Conservation (phyloP, 2,113 vertebrate genomes). For the Syrmaticus mikado region DNA sequence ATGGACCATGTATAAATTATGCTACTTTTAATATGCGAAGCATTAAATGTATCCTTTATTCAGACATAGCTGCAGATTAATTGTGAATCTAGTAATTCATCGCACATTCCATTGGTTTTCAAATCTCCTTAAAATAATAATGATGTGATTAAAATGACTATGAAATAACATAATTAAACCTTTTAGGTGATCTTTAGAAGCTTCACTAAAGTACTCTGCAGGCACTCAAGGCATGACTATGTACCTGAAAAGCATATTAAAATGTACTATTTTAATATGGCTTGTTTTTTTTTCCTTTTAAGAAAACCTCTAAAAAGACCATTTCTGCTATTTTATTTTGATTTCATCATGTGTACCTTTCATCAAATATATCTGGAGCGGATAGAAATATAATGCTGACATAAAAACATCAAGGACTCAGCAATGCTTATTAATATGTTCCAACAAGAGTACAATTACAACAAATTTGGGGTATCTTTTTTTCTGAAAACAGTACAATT, state of each 20-base stretch:
- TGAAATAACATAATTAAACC: constrained; percentile 9
- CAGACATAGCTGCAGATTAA: not conserved
- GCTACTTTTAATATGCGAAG: not conserved
- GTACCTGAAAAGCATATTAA: not conserved
- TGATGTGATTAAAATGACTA: constrained; percentile 29
- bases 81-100: not conserved
- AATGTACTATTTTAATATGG: not conserved
- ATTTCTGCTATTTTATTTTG: not conserved
- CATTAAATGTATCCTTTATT: not conserved
- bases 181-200: not conserved
- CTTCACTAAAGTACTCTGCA: not conserved
- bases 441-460: not conserved
- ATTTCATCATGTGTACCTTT: not conserved
- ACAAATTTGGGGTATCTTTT: not conserved
- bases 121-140: constrained; percentile 16
- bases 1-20: not conserved
- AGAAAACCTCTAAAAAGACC: not conserved
- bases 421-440: not conserved
- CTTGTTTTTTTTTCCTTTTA: not conserved
- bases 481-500: not conserved
- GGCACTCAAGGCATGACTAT: not conserved
- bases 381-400: not conserved
- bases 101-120: not conserved
- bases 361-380: not conserved
- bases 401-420: not conserved